phyloP scores from a whole-genome alignment of 2,113 vertebrate genomes.

The Catharus bicknelli region DNA sequence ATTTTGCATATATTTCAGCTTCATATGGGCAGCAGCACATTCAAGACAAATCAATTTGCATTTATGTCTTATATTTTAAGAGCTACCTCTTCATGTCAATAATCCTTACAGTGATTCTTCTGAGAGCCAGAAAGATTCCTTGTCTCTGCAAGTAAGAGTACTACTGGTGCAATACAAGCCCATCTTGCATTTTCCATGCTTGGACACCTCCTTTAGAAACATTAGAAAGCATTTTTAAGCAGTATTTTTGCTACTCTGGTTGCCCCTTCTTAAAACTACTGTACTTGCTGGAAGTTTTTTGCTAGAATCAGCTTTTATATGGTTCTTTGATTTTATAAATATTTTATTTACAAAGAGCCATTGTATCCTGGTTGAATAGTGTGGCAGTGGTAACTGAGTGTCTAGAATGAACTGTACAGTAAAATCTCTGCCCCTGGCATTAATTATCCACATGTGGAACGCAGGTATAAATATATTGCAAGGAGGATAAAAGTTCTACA shows the following conservation, averaged over 20 bases:
- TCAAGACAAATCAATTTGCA: neutral
- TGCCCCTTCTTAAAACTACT: neutral
- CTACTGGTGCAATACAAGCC: neutral
- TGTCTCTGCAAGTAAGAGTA: neutral
- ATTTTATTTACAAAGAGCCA: neutral
- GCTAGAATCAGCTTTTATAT: neutral
- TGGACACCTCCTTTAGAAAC: neutral
- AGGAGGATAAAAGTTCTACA: neutral
- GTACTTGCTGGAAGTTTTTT: neutral
- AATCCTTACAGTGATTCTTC: neutral
- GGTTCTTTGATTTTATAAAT: neutral
- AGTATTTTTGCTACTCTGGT: neutral
- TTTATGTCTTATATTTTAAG: conserved; percentile 6
- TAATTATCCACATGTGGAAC: neutral
- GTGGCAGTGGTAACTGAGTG: neutral
- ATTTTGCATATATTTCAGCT: neutral
- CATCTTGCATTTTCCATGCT: neutral
- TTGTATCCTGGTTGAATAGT: neutral
- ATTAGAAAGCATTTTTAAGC: neutral
- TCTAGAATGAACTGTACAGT: neutral
- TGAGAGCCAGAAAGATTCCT: neutral
- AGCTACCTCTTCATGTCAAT: neutral
- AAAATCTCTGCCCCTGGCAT: neutral
- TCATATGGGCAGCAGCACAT: neutral
- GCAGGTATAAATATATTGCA: neutral